Conservation (phyloP, 2,797 vertebrate species). For the Platyrinchus mystaceus region DNA sequence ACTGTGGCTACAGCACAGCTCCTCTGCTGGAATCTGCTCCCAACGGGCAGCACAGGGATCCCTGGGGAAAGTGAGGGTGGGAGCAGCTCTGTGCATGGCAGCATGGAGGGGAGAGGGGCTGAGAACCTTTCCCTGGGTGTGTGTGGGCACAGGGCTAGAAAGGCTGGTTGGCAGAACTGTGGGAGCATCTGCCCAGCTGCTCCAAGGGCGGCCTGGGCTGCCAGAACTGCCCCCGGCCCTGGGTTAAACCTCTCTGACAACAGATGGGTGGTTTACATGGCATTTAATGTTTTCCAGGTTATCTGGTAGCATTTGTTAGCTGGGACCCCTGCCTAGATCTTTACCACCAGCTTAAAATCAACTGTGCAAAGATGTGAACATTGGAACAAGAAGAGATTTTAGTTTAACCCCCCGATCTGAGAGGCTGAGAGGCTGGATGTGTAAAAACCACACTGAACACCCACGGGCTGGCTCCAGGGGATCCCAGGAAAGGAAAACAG, state of each 20-base stretch:
- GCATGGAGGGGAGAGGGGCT: not conserved
- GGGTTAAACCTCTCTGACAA: not conserved
- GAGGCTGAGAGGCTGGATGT: fast-evolving
- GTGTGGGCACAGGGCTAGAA: not conserved
- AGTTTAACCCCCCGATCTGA: not conserved
- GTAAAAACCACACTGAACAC: not conserved
- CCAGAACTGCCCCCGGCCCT: not conserved
- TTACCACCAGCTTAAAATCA: not conserved
- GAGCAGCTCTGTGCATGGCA: not conserved
- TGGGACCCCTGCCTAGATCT: not conserved
- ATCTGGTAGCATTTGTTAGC: not conserved
- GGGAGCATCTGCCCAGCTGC: not conserved
- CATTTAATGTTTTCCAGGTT: not conserved
- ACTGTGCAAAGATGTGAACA: fast-evolving
- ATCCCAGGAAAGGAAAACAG: not conserved
- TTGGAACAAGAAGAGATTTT: not conserved
- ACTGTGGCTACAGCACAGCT: not conserved
- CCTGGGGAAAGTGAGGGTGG: not conserved
- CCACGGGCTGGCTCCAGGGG: not conserved
- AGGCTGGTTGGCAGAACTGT: not conserved
- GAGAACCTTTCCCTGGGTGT: not conserved
- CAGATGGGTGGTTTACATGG: fast-evolving
- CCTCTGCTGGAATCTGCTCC: not conserved
- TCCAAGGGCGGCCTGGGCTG: not conserved
- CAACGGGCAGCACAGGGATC: fast-evolving